Percentiles rank a stretch among this genome's conserved stretches.
These are phyloP conservation scores for Drosophila buzzatii DNA, from an alignment of 2,888 invertebrate genomes.

Conservation along the genomic window DNA sequence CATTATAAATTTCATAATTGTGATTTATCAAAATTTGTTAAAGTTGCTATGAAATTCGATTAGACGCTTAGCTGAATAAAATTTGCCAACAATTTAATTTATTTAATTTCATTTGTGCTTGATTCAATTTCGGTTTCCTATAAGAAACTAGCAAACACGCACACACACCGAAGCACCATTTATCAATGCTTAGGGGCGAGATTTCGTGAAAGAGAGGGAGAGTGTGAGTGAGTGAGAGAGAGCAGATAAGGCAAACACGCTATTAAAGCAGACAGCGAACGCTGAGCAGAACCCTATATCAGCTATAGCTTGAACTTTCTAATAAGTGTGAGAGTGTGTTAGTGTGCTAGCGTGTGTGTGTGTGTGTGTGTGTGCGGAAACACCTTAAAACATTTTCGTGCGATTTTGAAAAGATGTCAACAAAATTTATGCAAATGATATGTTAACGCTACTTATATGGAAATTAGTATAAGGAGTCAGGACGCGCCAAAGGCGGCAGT, in stretches of 20 bases:
- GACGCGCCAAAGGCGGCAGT: slow-evolving; percentile 73
- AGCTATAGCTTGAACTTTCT: slow-evolving; percentile 25
- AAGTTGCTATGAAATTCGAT: slow-evolving; percentile 44
- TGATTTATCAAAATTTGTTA: slow-evolving; percentile 22
- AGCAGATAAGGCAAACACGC: not conserved
- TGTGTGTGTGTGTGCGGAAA: slow-evolving; percentile 53
- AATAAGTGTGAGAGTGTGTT: slow-evolving; percentile 14
- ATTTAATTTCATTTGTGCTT: slow-evolving; percentile 46
- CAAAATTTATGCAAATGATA: slow-evolving; percentile 83
- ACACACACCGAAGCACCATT: slow-evolving; percentile 20
- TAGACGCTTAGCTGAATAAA: slow-evolving; percentile 22
- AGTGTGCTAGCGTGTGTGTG: slow-evolving; percentile 5
- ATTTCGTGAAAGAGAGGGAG: not conserved
- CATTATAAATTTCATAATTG: not conserved
- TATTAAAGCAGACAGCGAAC: slow-evolving; percentile 40
- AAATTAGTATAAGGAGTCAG: slow-evolving; percentile 82
- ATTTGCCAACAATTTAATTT: slow-evolving; percentile 39
- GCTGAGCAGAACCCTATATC: slow-evolving; percentile 24
- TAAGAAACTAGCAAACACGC: slow-evolving; percentile 35
- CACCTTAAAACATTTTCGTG: slow-evolving; percentile 83
- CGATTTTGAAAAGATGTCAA: slow-evolving; percentile 84
- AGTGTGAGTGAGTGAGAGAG: not conserved
- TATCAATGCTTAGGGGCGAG: slow-evolving; percentile 28
- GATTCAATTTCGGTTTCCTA: slow-evolving; percentile 38
- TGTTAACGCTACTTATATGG: slow-evolving; percentile 83